These are phyloP conservation scores for Poecilia velifera DNA, from an alignment of 2,797 vertebrate species.

Conservation along the genomic window DNA sequence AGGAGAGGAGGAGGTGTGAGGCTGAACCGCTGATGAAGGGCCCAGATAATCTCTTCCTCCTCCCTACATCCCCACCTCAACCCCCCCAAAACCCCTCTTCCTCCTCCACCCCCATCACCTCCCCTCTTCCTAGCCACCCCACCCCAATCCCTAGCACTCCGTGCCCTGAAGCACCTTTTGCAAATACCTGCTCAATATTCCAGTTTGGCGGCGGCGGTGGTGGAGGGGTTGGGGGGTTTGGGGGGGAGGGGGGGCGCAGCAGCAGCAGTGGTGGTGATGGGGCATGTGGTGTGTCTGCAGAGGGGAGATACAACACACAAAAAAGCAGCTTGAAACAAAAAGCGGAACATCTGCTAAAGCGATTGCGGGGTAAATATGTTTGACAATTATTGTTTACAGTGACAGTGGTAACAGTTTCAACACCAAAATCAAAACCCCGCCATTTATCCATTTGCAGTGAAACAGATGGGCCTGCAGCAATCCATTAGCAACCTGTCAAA, in stretches of 20 bases:
- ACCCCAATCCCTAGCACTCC: conserved; percentile 71
- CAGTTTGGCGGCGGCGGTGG: conserved; percentile 60
- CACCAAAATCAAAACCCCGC: conserved; percentile 81
- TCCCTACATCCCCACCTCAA: conserved; percentile 24
- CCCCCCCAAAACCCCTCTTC: neutral
- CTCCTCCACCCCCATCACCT: conserved; percentile 44
- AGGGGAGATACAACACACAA: conserved; percentile 83
- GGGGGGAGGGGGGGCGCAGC: conserved; percentile 1
- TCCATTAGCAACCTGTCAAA: conserved; percentile 90
- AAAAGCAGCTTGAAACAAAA: conserved; percentile 85
- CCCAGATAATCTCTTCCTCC: conserved; percentile 85
- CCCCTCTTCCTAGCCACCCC: conserved; percentile 48
- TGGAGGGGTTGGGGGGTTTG: neutral
- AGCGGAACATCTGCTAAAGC: conserved; percentile 90
- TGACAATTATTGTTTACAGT: conserved; percentile 93
- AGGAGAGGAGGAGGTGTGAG: conserved; percentile 64
- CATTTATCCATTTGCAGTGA: conserved; percentile 86
- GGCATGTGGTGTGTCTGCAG: conserved; percentile 81
- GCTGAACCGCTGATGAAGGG: conserved; percentile 82
- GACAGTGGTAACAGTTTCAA: conserved; percentile 88
- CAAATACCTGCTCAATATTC: conserved; percentile 91
- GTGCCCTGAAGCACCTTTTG: conserved; percentile 86
- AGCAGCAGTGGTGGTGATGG: conserved; percentile 52
- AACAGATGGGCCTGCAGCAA: conserved; percentile 89
- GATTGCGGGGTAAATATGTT: conserved; percentile 90